phyloP scores from a whole-genome alignment of 1,140 invertebrate species.

The Drosophila albomicans region DNA sequence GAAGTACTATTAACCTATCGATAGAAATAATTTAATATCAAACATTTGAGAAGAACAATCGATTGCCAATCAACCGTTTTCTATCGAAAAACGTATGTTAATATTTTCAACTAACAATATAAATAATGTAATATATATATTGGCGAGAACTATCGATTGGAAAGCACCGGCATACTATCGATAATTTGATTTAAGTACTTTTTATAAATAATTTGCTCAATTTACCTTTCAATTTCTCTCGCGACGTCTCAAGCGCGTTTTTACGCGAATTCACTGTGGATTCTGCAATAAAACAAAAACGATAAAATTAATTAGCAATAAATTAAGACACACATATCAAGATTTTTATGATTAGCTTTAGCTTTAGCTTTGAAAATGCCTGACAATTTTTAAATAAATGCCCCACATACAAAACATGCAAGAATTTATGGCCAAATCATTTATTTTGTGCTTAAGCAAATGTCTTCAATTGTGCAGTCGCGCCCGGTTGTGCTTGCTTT shows the following conservation, averaged over 20 bases:
- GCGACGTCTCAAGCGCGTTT: conserved; percentile 66
- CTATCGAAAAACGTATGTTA: no score
- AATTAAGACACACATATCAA: not conserved
- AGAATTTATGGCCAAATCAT: conserved; percentile 7
- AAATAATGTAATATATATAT: no score
- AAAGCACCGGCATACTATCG: not conserved
- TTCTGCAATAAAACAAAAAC: conserved; percentile 52
- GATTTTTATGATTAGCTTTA: conserved; percentile 1
- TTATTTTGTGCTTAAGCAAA: conserved; percentile 6
- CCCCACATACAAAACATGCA: not conserved
- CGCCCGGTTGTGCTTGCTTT: not conserved
- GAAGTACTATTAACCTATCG: no score
- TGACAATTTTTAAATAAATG: conserved; percentile 1
- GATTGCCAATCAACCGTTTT: no score
- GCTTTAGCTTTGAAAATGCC: not conserved
- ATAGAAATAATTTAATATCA: no score
- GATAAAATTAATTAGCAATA: conserved; percentile 16
- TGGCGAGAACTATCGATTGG: no score
- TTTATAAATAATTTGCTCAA: conserved; percentile 16
- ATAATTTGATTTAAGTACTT: conserved; percentile 20
- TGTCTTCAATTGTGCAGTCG: conserved; percentile 7
- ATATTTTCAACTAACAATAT: no score
- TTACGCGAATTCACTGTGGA: conserved; percentile 78
- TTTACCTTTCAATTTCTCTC: conserved; percentile 76
- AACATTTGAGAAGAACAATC: no score